phyloP scores from a whole-genome alignment of 2,888 invertebrate species.

The Acholoe squamosa region DNA sequence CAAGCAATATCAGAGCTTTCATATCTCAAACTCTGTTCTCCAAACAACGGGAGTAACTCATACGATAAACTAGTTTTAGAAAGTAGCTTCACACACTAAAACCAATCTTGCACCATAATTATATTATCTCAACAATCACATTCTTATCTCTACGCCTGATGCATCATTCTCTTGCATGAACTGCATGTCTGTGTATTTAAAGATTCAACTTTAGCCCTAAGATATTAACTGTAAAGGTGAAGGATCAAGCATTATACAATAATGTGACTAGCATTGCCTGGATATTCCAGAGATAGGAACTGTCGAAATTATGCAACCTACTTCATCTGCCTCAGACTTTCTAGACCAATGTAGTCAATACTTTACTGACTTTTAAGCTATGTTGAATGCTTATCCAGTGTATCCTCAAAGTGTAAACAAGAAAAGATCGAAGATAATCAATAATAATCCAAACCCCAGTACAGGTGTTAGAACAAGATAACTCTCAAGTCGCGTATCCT shows the following conservation, averaged over 20 bases:
- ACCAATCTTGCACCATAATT: background rate
- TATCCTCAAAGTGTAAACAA: background rate
- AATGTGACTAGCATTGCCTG: too few species aligned
- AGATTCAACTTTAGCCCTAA: background rate
- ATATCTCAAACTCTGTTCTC: too few species aligned
- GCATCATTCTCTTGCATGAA: conserved; percentile 19
- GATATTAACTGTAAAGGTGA: background rate
- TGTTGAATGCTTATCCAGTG: too few species aligned
- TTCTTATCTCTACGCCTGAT: background rate
- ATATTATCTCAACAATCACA: background rate
- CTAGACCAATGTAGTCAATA: too few species aligned
- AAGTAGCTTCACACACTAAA: background rate
- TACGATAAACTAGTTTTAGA: background rate
- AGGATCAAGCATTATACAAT: background rate
- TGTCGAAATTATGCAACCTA: too few species aligned
- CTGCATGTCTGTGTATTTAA: background rate
- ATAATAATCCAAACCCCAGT: background rate
- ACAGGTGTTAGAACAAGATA: background rate
- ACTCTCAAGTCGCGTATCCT: background rate
- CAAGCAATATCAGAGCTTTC: too few species aligned
- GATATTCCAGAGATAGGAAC: too few species aligned
- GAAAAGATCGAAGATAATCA: background rate
- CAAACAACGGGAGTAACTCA: too few species aligned
- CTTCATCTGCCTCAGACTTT: too few species aligned
- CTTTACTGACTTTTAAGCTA: too few species aligned